A percentile compares a stretch with the other conserved stretches of the same genome.
Evolutionary conservation across 2,888 invertebrate species (phyloP).

Genomic region (Clitarchus hookeri): DNA sequence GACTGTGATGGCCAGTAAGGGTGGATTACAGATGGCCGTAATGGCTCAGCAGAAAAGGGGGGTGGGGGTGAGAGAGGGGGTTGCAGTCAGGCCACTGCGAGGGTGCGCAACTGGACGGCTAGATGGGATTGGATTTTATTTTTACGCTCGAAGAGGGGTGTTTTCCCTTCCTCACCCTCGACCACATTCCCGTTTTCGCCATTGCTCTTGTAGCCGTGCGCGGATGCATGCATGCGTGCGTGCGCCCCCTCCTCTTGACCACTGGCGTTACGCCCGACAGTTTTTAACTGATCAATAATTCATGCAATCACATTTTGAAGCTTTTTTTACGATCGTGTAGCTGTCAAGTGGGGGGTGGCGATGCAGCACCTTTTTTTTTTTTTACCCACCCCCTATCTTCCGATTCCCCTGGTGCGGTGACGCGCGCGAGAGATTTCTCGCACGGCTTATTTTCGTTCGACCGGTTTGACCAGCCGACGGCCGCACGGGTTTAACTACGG

Average conservation of each 20-base stretch:
- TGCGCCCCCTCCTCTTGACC: no score
- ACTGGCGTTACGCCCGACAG: not conserved
- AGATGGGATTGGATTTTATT: slow-evolving; percentile 28
- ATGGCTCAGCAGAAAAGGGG: no score
- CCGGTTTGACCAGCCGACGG: not conserved
- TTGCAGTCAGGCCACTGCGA: not conserved
- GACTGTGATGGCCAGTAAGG: not conserved
- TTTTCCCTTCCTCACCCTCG: not conserved
- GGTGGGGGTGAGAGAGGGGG: not conserved
- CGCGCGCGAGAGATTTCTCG: not conserved
- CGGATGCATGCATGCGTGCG: not conserved
- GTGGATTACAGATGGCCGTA: not conserved
- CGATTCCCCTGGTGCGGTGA: not conserved
- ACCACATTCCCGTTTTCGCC: not conserved
- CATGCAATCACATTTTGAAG: slow-evolving; percentile 24
- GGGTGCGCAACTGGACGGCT: not conserved
- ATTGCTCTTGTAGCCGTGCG: not conserved
- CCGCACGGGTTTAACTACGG: not conserved
- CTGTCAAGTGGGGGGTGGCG: slow-evolving; percentile 18
- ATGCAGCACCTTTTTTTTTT: not conserved
- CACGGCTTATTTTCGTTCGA: not conserved
- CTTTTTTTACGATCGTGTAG: slow-evolving; percentile 23
- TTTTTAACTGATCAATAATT: slow-evolving; percentile 26
- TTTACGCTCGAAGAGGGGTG: not conserved
- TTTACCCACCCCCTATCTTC: not conserved